Percentiles rank a stretch among this genome's conserved stretches.
phyloP scores from a whole-genome alignment of 2,797 vertebrate species.

The Taeniopygia guttata region DNA sequence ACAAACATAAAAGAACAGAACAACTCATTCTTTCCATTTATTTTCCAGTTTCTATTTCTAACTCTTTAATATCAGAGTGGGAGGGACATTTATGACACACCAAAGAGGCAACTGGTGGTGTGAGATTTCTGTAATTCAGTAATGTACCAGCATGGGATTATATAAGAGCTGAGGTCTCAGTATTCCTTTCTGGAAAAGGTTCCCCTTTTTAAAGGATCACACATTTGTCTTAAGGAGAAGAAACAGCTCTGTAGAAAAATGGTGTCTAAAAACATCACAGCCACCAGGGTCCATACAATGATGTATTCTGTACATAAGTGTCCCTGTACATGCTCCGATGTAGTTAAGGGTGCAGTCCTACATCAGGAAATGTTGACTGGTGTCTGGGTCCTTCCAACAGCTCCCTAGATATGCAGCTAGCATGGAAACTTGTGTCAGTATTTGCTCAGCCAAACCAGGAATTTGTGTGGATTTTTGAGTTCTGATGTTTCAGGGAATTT shows the following conservation, averaged over 20 bases:
- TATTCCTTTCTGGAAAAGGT: neutral
- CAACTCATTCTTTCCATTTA: slow-evolving; percentile 40
- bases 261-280: neutral
- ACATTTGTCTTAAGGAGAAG: neutral
- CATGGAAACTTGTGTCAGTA: neutral
- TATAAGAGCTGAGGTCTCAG: neutral
- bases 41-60: slow-evolving; percentile 59
- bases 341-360: neutral
- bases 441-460: neutral
- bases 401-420: neutral
- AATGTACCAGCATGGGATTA: neutral
- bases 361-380: neutral
- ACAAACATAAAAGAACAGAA: slow-evolving; percentile 19
- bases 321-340: neutral
- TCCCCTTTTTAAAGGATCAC: neutral
- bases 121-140: neutral
- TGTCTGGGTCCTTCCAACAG: neutral
- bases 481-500: neutral
- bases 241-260: neutral
- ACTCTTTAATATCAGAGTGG: slow-evolving; percentile 37
- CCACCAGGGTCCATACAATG: neutral
- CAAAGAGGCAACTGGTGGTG: slow-evolving; percentile 19
- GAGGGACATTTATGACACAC: slow-evolving; percentile 48
- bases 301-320: neutral
- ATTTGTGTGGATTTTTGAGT: neutral